Evolutionary conservation across 2,113 vertebrate genomes (phyloP), one percentile per base, ranked within the genome.

Genomic region (Lophius piscatorius): DNA sequence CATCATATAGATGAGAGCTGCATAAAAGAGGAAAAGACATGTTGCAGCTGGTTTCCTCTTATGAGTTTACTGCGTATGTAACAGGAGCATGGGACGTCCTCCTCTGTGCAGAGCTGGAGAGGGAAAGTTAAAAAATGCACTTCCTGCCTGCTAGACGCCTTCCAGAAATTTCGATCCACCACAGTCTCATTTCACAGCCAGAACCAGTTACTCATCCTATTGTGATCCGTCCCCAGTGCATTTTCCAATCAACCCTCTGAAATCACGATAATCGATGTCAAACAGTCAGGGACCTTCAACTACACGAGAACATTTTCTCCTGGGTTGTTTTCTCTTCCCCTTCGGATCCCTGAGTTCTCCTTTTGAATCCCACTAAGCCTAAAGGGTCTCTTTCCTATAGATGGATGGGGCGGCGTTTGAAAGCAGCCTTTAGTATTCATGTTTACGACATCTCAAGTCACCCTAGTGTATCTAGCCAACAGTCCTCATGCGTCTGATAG

Each of bases 241-340:
- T 61, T 57, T 75, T 65, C 50, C 57, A 70, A 67, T 46, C 66
- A 68, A 54, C 23, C 60, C 44, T 61, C 39, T 75, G 38, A 47
- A 73, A 70, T 60, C 68, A 33, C 5, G 0, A 51, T 42, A 62
- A 70, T 66, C 42, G 67, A 65, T 74, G 78, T 77, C 70, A 67
- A 56, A 81, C 55, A 60, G 56, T 50, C n/a, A 20, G 74, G 61
- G 74, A 66, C 26, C n/a, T 70, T 67, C 26, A 35, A 41, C 26
- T 13, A 33, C 16, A 42, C 16, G 35, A 31, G 44, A 35, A 24
- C 28, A n/a, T 45, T 45, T 10, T 39, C 44, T 56, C 28, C 26
- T 31, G 46, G 45, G 6, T 3, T 31, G 9, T 31, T n/a, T n/a
- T n/a, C n/a, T n/a, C n/a, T n/a, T n/a, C n/a, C 6, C 11, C 11